A percentile compares a stretch with the other conserved stretches of the same genome.
Conservation (phyloP, 2,797 vertebrate species). For the Tokudaia muenninki region DNA sequence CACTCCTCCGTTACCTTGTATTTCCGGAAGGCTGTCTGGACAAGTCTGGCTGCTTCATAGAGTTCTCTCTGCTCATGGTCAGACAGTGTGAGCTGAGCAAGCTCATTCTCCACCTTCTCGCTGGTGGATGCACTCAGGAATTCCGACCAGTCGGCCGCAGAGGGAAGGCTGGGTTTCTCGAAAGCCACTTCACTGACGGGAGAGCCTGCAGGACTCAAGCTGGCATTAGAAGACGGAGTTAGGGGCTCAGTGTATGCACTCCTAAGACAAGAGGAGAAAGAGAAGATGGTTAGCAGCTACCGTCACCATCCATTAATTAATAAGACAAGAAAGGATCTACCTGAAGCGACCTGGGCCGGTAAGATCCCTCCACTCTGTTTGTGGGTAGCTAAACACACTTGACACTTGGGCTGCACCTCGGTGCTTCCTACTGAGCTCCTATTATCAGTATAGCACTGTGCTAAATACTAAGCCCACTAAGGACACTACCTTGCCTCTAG, state of each 20-base stretch:
- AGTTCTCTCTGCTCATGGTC: slow-evolving; percentile 99
- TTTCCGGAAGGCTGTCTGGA: slow-evolving; percentile 99
- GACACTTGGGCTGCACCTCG: background rate
- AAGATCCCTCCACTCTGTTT: background rate
- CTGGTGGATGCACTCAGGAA: slow-evolving; percentile 98
- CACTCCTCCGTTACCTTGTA: slow-evolving; percentile 93
- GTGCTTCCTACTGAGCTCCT: background rate
- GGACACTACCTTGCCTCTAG: background rate
- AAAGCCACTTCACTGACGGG: slow-evolving; percentile 93
- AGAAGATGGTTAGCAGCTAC: background rate
- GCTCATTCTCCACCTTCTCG: slow-evolving; percentile 97
- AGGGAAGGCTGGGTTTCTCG: slow-evolving; percentile 94
- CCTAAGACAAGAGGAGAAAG: slow-evolving; percentile 87
- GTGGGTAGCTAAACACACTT: background rate
- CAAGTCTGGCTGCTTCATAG: slow-evolving; percentile 98
- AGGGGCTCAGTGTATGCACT: slow-evolving; percentile 96
- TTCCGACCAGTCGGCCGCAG: slow-evolving; percentile 97
- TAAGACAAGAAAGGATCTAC: background rate
- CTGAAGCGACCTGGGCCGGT: background rate
- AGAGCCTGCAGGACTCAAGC: slow-evolving; percentile 95
- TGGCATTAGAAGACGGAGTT: slow-evolving; percentile 95
- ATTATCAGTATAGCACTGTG: background rate
- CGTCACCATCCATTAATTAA: fast-evolving
- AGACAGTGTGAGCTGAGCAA: slow-evolving; percentile 98
- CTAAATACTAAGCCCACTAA: background rate